phyloP scores from a whole-genome alignment of 2,797 vertebrate species.

The Coregonus ussuriensis region DNA sequence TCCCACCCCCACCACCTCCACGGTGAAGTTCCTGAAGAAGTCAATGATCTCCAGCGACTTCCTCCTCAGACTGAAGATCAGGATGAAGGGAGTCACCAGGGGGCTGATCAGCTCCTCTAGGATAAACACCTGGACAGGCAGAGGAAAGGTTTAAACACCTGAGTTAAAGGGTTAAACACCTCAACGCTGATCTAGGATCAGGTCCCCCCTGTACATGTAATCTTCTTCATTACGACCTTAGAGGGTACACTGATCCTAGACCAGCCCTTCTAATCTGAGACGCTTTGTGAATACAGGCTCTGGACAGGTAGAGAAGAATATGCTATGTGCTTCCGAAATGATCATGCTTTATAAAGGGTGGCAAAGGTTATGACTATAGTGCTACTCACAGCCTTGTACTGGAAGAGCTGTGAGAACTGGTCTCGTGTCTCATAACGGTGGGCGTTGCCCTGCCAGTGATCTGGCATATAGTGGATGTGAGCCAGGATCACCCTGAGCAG shows the following conservation, averaged over 20 bases:
- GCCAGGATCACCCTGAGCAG: conserved; percentile 94
- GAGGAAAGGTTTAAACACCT: not conserved
- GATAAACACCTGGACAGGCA: conserved; percentile 86
- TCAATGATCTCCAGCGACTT: conserved; percentile 97
- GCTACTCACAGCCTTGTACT: conserved; percentile 96
- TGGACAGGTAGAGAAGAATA: not conserved
- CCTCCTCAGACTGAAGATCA: conserved; percentile 91
- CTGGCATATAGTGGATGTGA: conserved; percentile 99
- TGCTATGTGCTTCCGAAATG: not conserved
- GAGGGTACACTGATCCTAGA: no score
- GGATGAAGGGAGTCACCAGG: conserved; percentile 93
- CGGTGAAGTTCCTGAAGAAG: conserved; percentile 97
- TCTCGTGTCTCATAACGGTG: conserved; percentile 96
- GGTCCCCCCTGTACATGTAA: not conserved
- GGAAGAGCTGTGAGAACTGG: conserved; percentile 97
- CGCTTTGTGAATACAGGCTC: not conserved
- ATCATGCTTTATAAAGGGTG: not conserved
- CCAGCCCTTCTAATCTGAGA: not conserved
- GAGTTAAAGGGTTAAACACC: no score
- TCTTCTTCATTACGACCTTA: no score
- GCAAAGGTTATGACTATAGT: not conserved
- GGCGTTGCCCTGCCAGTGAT: conserved; percentile 98
- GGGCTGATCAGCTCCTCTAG: conserved; percentile 95
- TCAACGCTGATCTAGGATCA: not conserved
- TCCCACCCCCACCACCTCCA: conserved; percentile 93